Evolutionary conservation across 1,140 invertebrate genomes (phyloP), one percentile per base, ranked within the genome.

Genomic region (Lepidurus apus): DNA sequence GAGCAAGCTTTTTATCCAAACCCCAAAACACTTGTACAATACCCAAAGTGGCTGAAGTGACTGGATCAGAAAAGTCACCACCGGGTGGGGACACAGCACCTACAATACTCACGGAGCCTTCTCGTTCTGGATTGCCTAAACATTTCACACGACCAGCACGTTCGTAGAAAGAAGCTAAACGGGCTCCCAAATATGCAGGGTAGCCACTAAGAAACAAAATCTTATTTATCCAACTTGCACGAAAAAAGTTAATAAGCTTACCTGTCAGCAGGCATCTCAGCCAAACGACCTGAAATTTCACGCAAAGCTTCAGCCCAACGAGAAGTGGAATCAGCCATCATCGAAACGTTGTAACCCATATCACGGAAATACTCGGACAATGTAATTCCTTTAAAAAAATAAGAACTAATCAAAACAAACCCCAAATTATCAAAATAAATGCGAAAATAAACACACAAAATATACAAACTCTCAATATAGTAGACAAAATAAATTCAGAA

Each of bases 301-400:
- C 98, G 91, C 85, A 99, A 89, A 83, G 98, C 98, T 87, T 99
- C 98, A 77, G 98, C 98, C 98, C 98, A 99, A 89, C 98, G 95
- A 26, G 98, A 99, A 13, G 98, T 99, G n/a, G 98, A 99, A 87
- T 99, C 98, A 83, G 98, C 98, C 98, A 99, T 99, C 98, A 99
- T 99, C 78, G 98, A 97, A 42, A 99, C 98, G 85, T 99, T 98
- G 89, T 98, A 98, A 87, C 98, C 98, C 98, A 99, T 99, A 86
- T 99, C 82, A 80, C 90, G 87, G 87, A 98, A 99, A 86, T 99
- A 99, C 87, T 99, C 98, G 42, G 97, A 98, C 2, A 99, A 86
- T 0, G 97, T 99, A 85, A 99, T 99, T 85, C 95, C 95, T 92
- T 82, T n/a, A 81, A 42, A 79, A 83, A 80, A 77, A 24, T 79